Percentiles rank a stretch among this genome's conserved stretches.
phyloP scores from a whole-genome alignment of 2,113 vertebrate genomes.

The Pseudolaguvia tuberculata region DNA sequence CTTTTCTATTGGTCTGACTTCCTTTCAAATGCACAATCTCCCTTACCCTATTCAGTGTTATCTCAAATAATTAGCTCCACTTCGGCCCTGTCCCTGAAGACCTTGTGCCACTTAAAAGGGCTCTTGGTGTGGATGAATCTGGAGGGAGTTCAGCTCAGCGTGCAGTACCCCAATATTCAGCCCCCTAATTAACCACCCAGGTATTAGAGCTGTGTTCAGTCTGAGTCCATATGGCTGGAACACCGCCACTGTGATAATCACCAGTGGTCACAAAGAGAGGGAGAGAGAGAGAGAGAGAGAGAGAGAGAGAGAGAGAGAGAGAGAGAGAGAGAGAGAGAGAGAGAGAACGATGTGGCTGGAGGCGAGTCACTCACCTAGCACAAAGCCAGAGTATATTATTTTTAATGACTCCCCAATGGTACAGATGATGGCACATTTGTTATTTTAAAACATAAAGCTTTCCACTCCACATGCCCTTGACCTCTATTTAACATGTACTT shows the following conservation, averaged over 20 bases:
- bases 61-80: slow-evolving; percentile 88
- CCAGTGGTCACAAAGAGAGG: slow-evolving; percentile 72
- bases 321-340: slow-evolving; percentile 62
- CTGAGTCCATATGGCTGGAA: slow-evolving; percentile 80
- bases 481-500: slow-evolving; percentile 32
- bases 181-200: slow-evolving; percentile 87
- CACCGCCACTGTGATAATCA: slow-evolving; percentile 76
- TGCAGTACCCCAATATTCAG: slow-evolving; percentile 75
- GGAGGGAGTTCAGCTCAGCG: slow-evolving; percentile 69
- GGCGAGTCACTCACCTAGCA: slow-evolving; percentile 55
- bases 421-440: slow-evolving; percentile 64
- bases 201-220: slow-evolving; percentile 70
- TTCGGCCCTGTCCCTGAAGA: slow-evolving; percentile 74
- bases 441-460: slow-evolving; percentile 60
- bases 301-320: slow-evolving; percentile 71
- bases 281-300: slow-evolving; percentile 67
- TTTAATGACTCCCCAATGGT: slow-evolving; percentile 76
- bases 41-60: slow-evolving; percentile 76
- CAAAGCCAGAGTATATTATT: slow-evolving; percentile 77
- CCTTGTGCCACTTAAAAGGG: slow-evolving; percentile 77
- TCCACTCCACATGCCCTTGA: slow-evolving; percentile 55
- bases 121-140: slow-evolving; percentile 72
- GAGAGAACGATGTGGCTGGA: slow-evolving; percentile 7
- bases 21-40: slow-evolving; percentile 66
- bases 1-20: slow-evolving; percentile 49